phyloP scores from a whole-genome alignment of 1,140 invertebrate species.

The Drosophila micromelanica region DNA sequence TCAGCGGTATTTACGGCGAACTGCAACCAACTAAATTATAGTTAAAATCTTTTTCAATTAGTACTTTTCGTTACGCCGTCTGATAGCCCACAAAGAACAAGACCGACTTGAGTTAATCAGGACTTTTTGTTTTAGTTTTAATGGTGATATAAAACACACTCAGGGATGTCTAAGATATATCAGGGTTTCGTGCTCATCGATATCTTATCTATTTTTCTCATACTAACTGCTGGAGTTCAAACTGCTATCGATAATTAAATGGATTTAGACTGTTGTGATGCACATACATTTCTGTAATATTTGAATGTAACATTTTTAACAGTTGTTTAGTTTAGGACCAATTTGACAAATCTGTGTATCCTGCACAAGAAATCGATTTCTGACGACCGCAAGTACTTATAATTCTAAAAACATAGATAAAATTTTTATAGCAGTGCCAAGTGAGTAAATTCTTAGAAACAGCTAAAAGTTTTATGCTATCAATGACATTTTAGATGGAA shows the following conservation, averaged over 20 bases:
- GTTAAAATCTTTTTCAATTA: background rate
- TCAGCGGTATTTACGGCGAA: background rate
- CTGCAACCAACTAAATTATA: background rate
- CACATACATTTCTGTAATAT: too few relatives aligned
- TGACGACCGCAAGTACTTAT: too few relatives aligned
- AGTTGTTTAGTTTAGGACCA: too few relatives aligned
- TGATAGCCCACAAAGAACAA: conserved; percentile 6
- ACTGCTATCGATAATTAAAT: background rate
- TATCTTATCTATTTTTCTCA: background rate
- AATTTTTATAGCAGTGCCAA: too few relatives aligned
- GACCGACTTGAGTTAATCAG: conserved; percentile 20
- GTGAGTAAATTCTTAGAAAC: too few relatives aligned
- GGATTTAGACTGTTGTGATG: too few relatives aligned
- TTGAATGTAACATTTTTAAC: too few relatives aligned
- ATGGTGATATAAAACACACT: conserved; percentile 20
- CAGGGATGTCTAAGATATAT: conserved; percentile 1
- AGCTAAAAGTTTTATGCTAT: too few relatives aligned
- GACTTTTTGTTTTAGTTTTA: conserved; percentile 27
- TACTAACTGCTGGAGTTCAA: background rate
- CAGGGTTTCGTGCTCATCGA: background rate
- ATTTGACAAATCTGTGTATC: too few relatives aligned
- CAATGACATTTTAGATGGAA: too few relatives aligned
- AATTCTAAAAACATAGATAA: too few relatives aligned
- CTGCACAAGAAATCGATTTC: too few relatives aligned
- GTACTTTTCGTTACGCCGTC: background rate